Evolutionary conservation across 2,113 vertebrate genomes (phyloP), one percentile per base, ranked within the genome.

Genomic region (Hydrochoerus hydrochaeris): DNA sequence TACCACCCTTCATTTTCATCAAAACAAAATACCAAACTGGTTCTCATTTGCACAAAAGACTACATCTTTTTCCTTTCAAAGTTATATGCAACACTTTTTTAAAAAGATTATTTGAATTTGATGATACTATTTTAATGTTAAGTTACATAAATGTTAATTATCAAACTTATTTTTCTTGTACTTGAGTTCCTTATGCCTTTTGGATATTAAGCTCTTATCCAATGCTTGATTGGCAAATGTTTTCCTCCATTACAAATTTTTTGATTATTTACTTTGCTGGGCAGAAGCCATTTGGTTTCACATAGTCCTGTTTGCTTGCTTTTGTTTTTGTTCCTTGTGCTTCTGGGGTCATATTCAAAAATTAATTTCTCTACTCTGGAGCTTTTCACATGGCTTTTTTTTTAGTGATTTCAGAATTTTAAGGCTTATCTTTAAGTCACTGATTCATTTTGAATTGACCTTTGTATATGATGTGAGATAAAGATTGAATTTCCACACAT

Each of bases 1-100:
- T 10, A 67, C 73, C 30, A 6, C 38, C 69, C 77, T 97, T 95
- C 58, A 84, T 85, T 97, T 91, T 95, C 91, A 92, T 95, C 93
- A 86, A 93, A 93, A 94, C 75, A 96, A 92, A 95, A 95, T 73
- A 60, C 26, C 85, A 73, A 11, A 67, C 5, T 11, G 5, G 8
- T 16, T 96, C 95, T 93, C 58, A 44, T 95, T 95, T 81, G 30
- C 67, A 26, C 16, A 58, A 3, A 75, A 4, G 54, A n/a, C 4
- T 69, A 38, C 30, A 69, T 49, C 2, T n/a, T n/a, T 58, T 78
- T 86, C 19, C 41, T 28, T 85, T 24, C 7, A 20, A 71, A 90
- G 86, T 69, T 85, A 35, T 4, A 44, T 77, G 62, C 60, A 65
- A 87, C 3, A 71, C 44, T 14, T 69, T 93, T 38, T 35, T 4